phyloP scores from a whole-genome alignment of 1,140 invertebrate species.

The Solenopsis fugax region DNA sequence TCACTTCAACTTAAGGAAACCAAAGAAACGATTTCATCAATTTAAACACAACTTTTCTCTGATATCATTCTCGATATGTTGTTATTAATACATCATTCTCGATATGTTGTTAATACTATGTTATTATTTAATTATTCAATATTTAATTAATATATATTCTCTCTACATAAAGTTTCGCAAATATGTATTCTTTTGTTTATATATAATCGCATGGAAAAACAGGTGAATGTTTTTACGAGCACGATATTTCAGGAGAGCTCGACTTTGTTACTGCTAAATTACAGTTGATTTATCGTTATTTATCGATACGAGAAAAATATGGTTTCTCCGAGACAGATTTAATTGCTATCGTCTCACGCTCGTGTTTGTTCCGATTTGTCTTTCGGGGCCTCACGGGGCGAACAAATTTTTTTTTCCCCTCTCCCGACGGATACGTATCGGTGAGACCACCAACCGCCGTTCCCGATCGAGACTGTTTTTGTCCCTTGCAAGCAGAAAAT shows the following conservation, averaged over 20 bases:
- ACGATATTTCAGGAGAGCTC: neutral
- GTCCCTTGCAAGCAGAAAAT: conserved; percentile 56
- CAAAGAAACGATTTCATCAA: too few species aligned
- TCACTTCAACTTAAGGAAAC: too few species aligned
- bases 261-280: neutral
- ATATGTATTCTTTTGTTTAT: too few species aligned
- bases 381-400: neutral
- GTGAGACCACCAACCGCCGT: conserved; percentile 20
- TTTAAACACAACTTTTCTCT: too few species aligned
- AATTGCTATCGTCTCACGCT: neutral
- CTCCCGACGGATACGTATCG: neutral
- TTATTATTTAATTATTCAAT: too few species aligned
- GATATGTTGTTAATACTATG: too few species aligned
- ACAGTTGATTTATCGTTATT: neutral
- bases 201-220: too few species aligned
- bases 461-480: conserved; percentile 39
- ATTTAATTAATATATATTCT: too few species aligned
- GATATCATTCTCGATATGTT: too few species aligned
- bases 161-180: too few species aligned
- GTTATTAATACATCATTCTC: too few species aligned
- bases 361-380: neutral
- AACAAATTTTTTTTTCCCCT: neutral
- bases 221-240: neutral
- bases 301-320: neutral
- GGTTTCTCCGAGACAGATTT: neutral